phyloP scores from a whole-genome alignment of 2,888 invertebrate species.

The Pinctada fucata region DNA sequence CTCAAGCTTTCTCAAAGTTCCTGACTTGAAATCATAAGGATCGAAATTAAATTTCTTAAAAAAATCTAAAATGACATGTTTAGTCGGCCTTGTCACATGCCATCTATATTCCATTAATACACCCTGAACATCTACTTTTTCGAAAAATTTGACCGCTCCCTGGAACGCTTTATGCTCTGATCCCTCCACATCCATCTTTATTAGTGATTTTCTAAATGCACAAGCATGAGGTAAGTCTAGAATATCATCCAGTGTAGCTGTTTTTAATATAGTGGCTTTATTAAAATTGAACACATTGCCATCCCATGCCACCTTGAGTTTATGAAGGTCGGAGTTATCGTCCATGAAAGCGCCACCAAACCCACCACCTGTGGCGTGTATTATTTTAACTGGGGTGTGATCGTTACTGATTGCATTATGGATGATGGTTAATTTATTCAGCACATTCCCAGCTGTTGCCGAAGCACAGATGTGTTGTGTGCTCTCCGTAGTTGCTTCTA shows the following conservation, averaged over 20 bases:
- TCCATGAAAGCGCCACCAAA: not conserved
- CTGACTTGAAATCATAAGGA: not conserved
- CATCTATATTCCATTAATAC: not conserved
- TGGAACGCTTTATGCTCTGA: not conserved
- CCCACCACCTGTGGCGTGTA: not conserved
- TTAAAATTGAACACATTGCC: not conserved
- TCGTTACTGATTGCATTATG: not conserved
- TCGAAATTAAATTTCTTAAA: not conserved
- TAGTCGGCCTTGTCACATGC: not conserved
- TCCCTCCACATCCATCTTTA: slow-evolving; percentile 1
- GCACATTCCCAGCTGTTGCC: not conserved
- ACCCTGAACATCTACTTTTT: not conserved
- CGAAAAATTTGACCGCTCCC: not conserved
- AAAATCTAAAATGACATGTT: not conserved
- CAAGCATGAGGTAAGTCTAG: not conserved
- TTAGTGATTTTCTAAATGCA: not conserved
- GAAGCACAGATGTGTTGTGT: not conserved
- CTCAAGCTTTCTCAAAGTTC: not conserved
- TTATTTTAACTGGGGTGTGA: not conserved
- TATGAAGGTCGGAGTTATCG: not conserved
- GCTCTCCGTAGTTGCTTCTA: not conserved
- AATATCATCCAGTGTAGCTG: not conserved
- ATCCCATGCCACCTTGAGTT: not conserved
- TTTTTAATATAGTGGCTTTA: not conserved
- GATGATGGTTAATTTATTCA: not conserved